Evolutionary conservation across 2,113 vertebrate genomes (phyloP).

Genomic region (Condylura cristata): DNA sequence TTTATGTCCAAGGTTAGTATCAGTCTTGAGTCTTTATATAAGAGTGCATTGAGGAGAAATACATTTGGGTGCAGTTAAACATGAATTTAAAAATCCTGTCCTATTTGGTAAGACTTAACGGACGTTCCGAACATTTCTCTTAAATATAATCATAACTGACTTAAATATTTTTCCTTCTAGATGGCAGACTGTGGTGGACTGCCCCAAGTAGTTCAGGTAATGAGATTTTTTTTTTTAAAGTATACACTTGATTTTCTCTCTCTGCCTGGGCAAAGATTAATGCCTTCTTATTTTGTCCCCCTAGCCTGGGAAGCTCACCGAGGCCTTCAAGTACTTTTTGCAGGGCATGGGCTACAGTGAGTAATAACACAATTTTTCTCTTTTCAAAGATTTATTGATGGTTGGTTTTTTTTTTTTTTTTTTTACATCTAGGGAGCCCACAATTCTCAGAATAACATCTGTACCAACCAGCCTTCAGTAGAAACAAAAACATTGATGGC

Average conservation of each 20-base stretch:
- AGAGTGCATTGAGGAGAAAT: not conserved
- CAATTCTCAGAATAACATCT: not conserved
- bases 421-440: conserved; percentile 18
- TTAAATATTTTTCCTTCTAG: conserved; percentile 83
- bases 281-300: conserved; percentile 51
- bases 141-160: not conserved
- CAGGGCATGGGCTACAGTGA: conserved; percentile 99
- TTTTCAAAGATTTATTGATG: not conserved
- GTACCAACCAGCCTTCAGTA: not conserved
- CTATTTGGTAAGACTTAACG: not conserved
- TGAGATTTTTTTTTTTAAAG: not conserved
- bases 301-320: conserved; percentile 94
- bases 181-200: conserved; percentile 98
- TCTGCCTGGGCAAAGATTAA: conserved; percentile 52
- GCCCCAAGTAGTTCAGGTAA: conserved; percentile 97
- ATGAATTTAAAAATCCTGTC: not conserved
- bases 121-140: not conserved
- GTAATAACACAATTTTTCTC: conserved; percentile 78
- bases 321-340: conserved; percentile 98
- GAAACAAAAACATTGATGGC: not conserved
- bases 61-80: not conserved
- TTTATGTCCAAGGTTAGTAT: not conserved
- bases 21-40: not conserved
- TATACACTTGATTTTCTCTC: not conserved
- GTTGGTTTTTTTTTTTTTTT: conserved; percentile 39